Evolutionary conservation across 2,888 invertebrate genomes (phyloP).

Genomic region (Malthinus flaveolus): DNA sequence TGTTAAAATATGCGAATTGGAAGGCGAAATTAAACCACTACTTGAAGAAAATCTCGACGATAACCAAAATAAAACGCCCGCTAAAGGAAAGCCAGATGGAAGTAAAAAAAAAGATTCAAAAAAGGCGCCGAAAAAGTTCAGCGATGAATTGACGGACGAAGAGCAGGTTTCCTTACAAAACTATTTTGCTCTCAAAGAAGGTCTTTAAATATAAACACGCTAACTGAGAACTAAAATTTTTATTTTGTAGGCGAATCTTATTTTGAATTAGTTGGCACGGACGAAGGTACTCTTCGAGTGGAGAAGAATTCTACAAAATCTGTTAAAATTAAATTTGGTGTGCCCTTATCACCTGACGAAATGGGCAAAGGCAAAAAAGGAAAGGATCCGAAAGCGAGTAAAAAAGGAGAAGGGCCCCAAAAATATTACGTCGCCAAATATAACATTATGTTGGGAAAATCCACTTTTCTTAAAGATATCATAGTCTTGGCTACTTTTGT

Average conservation of each 20-base stretch:
- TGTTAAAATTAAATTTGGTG: slow-evolving; percentile 27
- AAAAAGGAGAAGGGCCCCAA: slow-evolving; percentile 4
- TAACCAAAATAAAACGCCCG: neutral
- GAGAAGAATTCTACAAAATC: slow-evolving; percentile 15
- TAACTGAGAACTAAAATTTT: neutral
- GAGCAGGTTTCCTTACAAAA: slow-evolving; percentile 35
- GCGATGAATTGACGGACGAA: slow-evolving; percentile 29
- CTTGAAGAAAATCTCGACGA: neutral
- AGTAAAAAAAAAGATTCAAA: no score
- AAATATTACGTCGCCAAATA: slow-evolving; percentile 36
- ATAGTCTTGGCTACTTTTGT: slow-evolving; percentile 36
- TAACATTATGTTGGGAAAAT: slow-evolving; percentile 34
- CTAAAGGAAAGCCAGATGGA: slow-evolving; percentile 17
- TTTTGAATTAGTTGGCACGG: slow-evolving; percentile 24
- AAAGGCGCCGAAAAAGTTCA: slow-evolving; percentile 27
- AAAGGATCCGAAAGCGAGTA: slow-evolving; percentile 5
- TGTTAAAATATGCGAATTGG: slow-evolving; percentile 37
- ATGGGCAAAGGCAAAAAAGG: slow-evolving; percentile 11
- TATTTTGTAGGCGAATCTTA: slow-evolving; percentile 25
- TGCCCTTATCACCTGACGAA: slow-evolving; percentile 7
- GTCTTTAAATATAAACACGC: slow-evolving; percentile 6
- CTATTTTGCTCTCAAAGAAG: slow-evolving; percentile 23
- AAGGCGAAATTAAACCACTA: slow-evolving; percentile 32
- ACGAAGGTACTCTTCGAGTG: slow-evolving; percentile 7
- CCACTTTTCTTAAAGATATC: slow-evolving; percentile 35